These are phyloP conservation scores for Synergus laeviventris DNA, from an alignment of 2,888 invertebrate species.

Conservation along the genomic window DNA sequence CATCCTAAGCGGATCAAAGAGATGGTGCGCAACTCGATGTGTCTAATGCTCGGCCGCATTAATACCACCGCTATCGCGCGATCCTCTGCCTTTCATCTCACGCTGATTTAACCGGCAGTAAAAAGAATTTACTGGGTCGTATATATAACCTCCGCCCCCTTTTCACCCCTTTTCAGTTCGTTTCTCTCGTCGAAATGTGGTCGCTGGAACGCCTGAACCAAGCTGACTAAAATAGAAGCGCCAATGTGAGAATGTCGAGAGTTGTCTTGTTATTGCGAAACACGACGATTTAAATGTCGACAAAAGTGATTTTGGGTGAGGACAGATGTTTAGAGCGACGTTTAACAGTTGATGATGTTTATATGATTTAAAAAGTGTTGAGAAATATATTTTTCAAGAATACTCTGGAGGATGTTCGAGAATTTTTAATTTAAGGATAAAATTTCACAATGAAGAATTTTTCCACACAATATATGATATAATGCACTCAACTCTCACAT, in stretches of 20 bases:
- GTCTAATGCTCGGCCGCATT: conserved; percentile 39
- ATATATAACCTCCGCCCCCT: conserved; percentile 49
- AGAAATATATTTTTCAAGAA: not conserved
- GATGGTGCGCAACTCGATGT: conserved; percentile 32
- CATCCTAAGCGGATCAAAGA: conserved; percentile 67
- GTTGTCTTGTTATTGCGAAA: conserved; percentile 29
- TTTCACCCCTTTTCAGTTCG: conserved; percentile 4
- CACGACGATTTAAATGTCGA: conserved; percentile 34
- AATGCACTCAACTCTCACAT: no score
- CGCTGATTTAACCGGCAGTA: conserved; percentile 69
- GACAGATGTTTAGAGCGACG: conserved; percentile 22
- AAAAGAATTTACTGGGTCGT: conserved; percentile 68
- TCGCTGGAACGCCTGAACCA: not conserved
- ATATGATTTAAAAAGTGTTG: not conserved
- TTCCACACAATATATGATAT: no score
- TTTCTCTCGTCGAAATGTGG: conserved; percentile 11
- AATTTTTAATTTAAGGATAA: no score
- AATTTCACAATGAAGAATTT: no score
- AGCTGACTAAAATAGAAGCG: conserved; percentile 32
- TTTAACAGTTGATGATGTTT: not conserved
- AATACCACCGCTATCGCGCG: conserved; percentile 28
- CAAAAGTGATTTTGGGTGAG: conserved; percentile 20
- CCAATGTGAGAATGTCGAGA: conserved; percentile 14
- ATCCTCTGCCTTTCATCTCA: conserved; percentile 64
- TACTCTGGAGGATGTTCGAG: no score